A percentile compares a stretch with the other conserved stretches of the same genome.
Evolutionary conservation across 2,888 invertebrate genomes (phyloP).

Genomic region (Platerodrilus igneus): DNA sequence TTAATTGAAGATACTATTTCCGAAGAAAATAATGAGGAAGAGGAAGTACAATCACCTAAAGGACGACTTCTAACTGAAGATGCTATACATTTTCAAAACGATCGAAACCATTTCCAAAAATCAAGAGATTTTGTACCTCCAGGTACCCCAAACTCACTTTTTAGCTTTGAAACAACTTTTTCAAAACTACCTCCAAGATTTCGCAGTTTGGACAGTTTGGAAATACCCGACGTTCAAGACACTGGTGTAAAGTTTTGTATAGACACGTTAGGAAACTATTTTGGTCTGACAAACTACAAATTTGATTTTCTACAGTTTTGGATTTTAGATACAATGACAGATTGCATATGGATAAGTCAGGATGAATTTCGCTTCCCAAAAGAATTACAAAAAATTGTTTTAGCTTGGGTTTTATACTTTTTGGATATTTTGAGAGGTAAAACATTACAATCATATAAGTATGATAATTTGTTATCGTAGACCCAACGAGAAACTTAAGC

Average conservation of each 20-base stretch:
- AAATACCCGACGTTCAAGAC: slow-evolving; percentile 39
- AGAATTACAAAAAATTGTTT: slow-evolving; percentile 38
- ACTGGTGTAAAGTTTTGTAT: slow-evolving; percentile 39
- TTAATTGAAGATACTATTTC: no score
- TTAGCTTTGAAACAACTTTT: slow-evolving; percentile 19
- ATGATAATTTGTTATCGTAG: slow-evolving; percentile 26
- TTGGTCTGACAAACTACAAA: slow-evolving; percentile 37
- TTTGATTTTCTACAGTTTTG: slow-evolving; percentile 43
- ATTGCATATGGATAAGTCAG: slow-evolving; percentile 45
- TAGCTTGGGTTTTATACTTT: slow-evolving; percentile 42
- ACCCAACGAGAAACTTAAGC: slow-evolving; percentile 34
- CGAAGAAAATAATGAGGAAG: no score
- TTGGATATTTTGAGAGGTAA: slow-evolving; percentile 42
- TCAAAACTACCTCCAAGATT: slow-evolving; percentile 26
- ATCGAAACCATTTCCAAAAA: not conserved
- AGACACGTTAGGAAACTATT: slow-evolving; percentile 34
- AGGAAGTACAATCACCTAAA: no score
- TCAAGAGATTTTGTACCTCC: slow-evolving; percentile 29
- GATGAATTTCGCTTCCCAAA: slow-evolving; percentile 42
- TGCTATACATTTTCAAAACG: slow-evolving; percentile 5
- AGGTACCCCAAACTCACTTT: slow-evolving; percentile 31
- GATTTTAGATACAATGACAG: slow-evolving; percentile 45
- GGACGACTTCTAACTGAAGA: slow-evolving; percentile 12
- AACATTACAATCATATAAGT: no score
- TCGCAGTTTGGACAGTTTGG: slow-evolving; percentile 28